These are phyloP conservation scores for Amphilophus citrinellus DNA, from an alignment of 2,113 vertebrate species.

Conservation along the genomic window DNA sequence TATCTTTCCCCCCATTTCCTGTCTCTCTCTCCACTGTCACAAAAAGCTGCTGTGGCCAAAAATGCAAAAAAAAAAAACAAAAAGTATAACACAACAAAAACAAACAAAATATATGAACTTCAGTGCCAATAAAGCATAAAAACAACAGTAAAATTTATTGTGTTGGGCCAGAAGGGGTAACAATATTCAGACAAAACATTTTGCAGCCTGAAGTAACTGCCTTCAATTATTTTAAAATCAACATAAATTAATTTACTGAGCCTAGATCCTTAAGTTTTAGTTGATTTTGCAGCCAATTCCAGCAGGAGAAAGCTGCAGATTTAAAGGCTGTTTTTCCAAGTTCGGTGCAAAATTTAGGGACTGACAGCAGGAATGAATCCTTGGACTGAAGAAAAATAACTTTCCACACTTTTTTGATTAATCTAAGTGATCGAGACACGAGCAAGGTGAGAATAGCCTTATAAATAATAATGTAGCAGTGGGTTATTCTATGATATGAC, in stretches of 20 bases:
- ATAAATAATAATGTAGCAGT: not conserved
- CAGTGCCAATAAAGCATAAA: no score
- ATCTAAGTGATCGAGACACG: not conserved
- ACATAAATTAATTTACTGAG: not conserved
- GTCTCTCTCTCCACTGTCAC: no score
- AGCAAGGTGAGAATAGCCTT: not conserved
- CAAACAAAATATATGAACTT: not conserved
- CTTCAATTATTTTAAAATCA: not conserved
- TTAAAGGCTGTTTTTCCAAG: not conserved
- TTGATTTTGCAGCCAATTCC: not conserved
- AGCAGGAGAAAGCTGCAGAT: not conserved
- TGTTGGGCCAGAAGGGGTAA: not conserved
- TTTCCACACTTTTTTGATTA: not conserved
- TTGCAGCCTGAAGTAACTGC: not conserved
- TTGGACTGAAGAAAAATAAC: not conserved
- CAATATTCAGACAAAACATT: not conserved
- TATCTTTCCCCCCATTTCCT: no score
- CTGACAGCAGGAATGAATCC: not conserved
- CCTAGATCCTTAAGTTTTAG: no score
- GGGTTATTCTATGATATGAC: not conserved
- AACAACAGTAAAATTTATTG: not conserved
- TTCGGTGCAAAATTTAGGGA: not conserved
- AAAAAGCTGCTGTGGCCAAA: no score
- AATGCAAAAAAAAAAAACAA: no score
- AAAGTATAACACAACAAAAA: not conserved